These are phyloP conservation scores for Rhagium mordax DNA, from an alignment of 2,888 invertebrate genomes.

Conservation along the genomic window DNA sequence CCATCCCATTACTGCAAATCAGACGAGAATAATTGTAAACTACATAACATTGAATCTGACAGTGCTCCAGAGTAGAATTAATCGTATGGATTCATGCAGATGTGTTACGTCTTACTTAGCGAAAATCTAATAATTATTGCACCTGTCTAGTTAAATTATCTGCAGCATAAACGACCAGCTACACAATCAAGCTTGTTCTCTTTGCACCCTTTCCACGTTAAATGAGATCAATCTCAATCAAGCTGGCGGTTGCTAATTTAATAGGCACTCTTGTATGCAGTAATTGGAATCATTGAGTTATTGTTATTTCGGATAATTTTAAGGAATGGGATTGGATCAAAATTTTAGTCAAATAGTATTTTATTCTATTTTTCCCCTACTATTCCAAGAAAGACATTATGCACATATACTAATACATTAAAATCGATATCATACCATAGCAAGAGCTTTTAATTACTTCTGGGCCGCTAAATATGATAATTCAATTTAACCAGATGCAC, in stretches of 20 bases:
- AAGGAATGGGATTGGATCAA: background rate
- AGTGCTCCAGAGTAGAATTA: slow-evolving; percentile 34
- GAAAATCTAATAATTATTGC: slow-evolving; percentile 34
- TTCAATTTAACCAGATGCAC: background rate
- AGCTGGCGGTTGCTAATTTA: background rate
- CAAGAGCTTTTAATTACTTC: background rate
- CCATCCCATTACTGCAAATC: slow-evolving; percentile 1
- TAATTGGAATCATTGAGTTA: background rate
- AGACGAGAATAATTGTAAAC: slow-evolving; percentile 33
- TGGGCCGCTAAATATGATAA: background rate
- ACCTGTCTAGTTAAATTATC: slow-evolving; percentile 31
- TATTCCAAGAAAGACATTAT: no score
- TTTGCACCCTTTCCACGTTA: background rate
- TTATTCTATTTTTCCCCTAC: no score
- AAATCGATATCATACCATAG: background rate
- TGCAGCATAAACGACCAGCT: background rate
- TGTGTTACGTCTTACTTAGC: slow-evolving; percentile 37
- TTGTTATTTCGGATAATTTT: background rate
- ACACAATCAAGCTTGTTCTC: background rate
- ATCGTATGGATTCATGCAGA: slow-evolving; percentile 34
- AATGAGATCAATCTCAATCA: background rate
- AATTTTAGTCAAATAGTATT: no score
- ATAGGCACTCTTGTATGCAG: background rate
- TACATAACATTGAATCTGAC: slow-evolving; percentile 50
- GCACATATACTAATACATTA: background rate